A percentile compares a stretch with the other conserved stretches of the same genome.
These are phyloP conservation scores for Hucho hucho DNA, from an alignment of 2,113 vertebrate species.

Conservation along the genomic window DNA sequence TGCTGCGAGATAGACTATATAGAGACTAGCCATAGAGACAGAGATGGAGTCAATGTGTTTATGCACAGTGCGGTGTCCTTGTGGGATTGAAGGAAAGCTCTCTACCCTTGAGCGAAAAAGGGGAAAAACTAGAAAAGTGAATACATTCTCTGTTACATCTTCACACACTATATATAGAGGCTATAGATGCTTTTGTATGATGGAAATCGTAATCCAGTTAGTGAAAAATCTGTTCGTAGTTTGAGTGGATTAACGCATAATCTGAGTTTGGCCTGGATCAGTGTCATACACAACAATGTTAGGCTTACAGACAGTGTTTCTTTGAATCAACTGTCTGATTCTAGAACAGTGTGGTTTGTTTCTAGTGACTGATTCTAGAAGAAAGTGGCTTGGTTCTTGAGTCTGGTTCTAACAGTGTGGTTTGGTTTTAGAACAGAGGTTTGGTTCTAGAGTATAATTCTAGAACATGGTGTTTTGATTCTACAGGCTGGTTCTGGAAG, in stretches of 20 bases:
- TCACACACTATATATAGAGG: no score
- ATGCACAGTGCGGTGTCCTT: no score
- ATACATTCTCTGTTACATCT: not conserved
- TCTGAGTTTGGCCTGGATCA: slow-evolving; percentile 27
- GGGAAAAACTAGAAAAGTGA: not conserved
- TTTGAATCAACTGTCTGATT: slow-evolving; percentile 30
- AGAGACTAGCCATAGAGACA: no score
- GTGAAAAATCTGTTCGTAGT: not conserved
- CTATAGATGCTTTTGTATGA: no score
- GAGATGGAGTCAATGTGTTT: no score
- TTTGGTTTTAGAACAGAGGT: slow-evolving; percentile 18
- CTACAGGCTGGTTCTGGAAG: no score
- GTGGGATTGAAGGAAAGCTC: no score
- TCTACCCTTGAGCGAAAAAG: slow-evolving; percentile 13
- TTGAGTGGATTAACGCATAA: not conserved
- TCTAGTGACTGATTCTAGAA: no score
- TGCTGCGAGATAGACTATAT: no score
- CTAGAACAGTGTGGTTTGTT: no score
- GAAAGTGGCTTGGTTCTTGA: no score
- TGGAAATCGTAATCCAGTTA: slow-evolving; percentile 34
- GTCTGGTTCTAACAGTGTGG: no score
- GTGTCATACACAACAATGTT: slow-evolving; percentile 21
- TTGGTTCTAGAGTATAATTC: slow-evolving; percentile 20
- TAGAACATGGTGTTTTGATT: slow-evolving; percentile 8
- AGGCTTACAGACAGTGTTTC: not conserved